Percentiles rank a stretch among this genome's conserved stretches.
Conservation (phyloP, 2,888 invertebrate species). For the Xestoiulus laeticollis region DNA sequence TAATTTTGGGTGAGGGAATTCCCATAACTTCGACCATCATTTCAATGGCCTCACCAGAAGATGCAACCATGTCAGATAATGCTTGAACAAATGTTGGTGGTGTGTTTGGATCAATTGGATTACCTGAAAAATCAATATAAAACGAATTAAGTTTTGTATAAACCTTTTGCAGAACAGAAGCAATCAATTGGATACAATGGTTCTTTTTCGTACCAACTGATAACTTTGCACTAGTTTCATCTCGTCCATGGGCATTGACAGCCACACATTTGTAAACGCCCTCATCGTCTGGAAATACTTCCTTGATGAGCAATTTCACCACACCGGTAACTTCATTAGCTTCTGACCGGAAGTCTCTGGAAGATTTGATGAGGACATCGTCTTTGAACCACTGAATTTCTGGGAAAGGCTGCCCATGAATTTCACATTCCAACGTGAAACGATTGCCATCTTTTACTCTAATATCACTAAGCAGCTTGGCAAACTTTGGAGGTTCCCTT, state of each 20-base stretch:
- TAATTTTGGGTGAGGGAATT: constrained; percentile 55
- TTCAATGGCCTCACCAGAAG: constrained; percentile 58
- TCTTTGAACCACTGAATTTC: constrained; percentile 62
- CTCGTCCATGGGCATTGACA: constrained; percentile 58
- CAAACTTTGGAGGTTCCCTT: constrained; percentile 28
- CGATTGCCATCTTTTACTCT: constrained; percentile 67
- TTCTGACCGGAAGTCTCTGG: constrained; percentile 76
- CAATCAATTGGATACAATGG: not conserved
- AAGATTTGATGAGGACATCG: constrained; percentile 69
- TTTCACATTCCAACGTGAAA: constrained; percentile 74
- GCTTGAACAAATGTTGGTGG: constrained; percentile 51
- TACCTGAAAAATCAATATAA: not conserved
- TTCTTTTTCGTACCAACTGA: constrained; percentile 57
- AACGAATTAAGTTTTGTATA: not conserved
- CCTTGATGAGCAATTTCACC: constrained; percentile 73
- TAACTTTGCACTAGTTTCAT: constrained; percentile 57
- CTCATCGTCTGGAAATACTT: constrained; percentile 63
- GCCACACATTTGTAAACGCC: constrained; percentile 60
- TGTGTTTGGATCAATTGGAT: constrained; percentile 34
- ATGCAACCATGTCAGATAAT: constrained; percentile 53
- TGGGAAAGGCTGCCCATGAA: constrained; percentile 69
- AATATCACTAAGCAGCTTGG: not conserved
- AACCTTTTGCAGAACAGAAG: not conserved
- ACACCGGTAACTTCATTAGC: constrained; percentile 72
- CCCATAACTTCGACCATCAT: constrained; percentile 58